phyloP scores from a whole-genome alignment of 2,113 vertebrate genomes.

The Myodes glareolus region DNA sequence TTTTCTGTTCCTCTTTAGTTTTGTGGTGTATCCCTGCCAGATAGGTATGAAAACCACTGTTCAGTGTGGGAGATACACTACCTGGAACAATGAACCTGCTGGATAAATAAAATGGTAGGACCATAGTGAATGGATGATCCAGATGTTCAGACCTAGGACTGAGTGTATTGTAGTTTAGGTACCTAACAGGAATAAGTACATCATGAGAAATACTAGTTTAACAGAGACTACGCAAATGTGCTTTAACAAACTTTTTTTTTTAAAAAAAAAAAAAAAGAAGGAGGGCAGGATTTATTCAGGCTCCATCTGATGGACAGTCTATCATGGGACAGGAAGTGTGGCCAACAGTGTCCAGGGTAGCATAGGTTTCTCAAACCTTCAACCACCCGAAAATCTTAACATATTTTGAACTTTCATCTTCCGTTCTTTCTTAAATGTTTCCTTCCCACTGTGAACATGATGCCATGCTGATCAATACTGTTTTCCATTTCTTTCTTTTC shows the following conservation, averaged over 20 bases:
- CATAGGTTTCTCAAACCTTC: not conserved
- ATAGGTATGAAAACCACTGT: not conserved
- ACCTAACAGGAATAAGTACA: not conserved
- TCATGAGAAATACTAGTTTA: not conserved
- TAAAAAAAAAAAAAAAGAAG: no score
- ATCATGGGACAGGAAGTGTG: not conserved
- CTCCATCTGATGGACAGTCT: not conserved
- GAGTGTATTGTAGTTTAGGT: not conserved
- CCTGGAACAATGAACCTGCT: not conserved
- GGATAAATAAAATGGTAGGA: not conserved
- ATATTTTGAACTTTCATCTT: constrained; percentile 31
- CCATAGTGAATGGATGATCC: not conserved
- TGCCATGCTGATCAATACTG: constrained; percentile 15
- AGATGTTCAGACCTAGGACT: not conserved
- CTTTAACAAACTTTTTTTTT: not conserved
- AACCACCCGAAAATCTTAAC: not conserved
- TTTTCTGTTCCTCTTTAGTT: not conserved
- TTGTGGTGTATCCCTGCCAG: not conserved
- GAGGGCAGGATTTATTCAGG: not conserved
- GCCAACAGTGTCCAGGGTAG: not conserved
- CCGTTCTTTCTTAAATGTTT: constrained; percentile 41
- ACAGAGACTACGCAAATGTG: not conserved
- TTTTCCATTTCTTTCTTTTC: constrained; percentile 57
- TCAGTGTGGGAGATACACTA: not conserved
- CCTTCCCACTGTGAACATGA: constrained; percentile 5